Evolutionary conservation across 2,113 vertebrate species (phyloP).

Genomic region (Prinia subflava): DNA sequence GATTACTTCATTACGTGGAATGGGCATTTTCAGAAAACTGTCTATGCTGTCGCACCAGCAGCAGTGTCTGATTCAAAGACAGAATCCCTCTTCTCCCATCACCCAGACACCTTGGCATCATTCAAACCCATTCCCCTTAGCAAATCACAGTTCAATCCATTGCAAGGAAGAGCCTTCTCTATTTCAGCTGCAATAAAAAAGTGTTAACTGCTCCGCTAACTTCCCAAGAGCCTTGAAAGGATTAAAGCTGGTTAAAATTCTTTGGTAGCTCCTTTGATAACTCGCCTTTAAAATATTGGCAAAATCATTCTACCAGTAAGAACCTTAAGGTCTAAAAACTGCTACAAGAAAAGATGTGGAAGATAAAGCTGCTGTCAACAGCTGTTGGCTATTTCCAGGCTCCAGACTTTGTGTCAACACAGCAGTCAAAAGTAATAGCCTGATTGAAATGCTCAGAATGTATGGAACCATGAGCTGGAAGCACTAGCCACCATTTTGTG

Average conservation of each 20-base stretch:
- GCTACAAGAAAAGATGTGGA: neutral
- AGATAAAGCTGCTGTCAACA: neutral
- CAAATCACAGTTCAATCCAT: neutral
- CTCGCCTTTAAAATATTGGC: neutral
- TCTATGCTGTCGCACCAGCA: accelerated
- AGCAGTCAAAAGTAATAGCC: neutral
- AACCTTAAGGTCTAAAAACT: neutral
- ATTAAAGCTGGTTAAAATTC: neutral
- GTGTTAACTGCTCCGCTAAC: neutral
- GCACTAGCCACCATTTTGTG: neutral
- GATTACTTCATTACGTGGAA: accelerated
- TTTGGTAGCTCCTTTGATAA: neutral
- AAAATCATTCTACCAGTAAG: neutral
- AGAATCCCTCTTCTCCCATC: neutral
- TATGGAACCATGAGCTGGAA: neutral
- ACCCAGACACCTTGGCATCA: neutral
- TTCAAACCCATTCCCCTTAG: neutral
- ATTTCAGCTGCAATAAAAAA: neutral
- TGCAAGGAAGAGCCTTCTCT: neutral
- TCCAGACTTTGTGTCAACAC: neutral
- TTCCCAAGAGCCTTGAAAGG: neutral
- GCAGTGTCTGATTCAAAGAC: neutral
- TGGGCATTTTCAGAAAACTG: neutral
- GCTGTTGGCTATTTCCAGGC: neutral
- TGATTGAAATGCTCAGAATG: neutral